These are phyloP conservation scores for Uloborus diversus DNA, from an alignment of 1,140 invertebrate species.

Conservation along the genomic window DNA sequence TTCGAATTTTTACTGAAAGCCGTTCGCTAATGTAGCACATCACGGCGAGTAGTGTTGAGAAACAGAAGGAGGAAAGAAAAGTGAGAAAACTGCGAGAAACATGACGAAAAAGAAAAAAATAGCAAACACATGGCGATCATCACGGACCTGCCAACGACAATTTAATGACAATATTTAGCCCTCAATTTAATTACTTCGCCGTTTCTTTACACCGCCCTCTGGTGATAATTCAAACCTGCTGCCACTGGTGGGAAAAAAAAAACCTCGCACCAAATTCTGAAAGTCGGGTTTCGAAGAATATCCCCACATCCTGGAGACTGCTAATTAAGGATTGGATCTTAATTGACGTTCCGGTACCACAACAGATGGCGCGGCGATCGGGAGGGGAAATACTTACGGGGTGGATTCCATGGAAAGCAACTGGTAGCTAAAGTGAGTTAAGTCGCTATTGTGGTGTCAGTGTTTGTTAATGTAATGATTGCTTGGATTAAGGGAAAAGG, in stretches of 20 bases:
- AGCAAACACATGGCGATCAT: constrained; percentile 4
- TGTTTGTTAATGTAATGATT: too few relatives aligned
- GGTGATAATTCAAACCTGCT: constrained; percentile 24
- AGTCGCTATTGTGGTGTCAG: too few relatives aligned
- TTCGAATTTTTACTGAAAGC: too few relatives aligned
- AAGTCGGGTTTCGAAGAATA: not conserved
- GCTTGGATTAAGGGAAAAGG: too few relatives aligned
- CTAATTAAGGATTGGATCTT: constrained; percentile 26
- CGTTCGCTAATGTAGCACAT: too few relatives aligned
- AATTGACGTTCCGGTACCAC: constrained; percentile 22
- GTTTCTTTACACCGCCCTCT: constrained; percentile 14
- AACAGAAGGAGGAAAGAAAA: not conserved
- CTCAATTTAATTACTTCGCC: constrained; percentile 42
- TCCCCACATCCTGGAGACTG: not conserved
- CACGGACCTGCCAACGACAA: constrained; percentile 44
- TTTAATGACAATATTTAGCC: constrained; percentile 52
- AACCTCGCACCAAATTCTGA: not conserved
- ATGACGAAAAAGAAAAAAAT: not conserved
- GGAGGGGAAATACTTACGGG: not conserved
- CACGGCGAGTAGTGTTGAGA: too few relatives aligned
- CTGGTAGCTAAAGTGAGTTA: not conserved
- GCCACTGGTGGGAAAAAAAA: not conserved
- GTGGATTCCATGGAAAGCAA: not conserved
- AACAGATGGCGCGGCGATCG: constrained; percentile 10
- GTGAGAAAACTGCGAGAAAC: not conserved